Evolutionary conservation across 1,140 invertebrate species (phyloP), one percentile per base, ranked within the genome.

Genomic region (Sinella curviseta): DNA sequence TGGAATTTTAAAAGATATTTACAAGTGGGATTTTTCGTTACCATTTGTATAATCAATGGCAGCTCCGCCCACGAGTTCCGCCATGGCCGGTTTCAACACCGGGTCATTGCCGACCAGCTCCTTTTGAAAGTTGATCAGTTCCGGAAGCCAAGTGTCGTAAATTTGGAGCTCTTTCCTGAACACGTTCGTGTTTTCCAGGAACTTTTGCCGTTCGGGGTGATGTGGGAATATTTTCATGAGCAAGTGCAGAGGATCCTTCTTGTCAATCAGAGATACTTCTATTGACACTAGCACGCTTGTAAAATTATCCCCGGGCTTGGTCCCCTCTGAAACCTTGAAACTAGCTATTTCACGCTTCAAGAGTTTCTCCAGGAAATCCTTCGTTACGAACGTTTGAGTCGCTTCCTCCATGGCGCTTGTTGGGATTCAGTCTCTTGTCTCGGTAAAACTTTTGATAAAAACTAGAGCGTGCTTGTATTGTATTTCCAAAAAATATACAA

Each of bases 101-200:
- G 8, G 8, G 8, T 48, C n/a, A n/a, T n/a, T n/a, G n/a, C n/a
- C 39, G 8, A 20, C 8, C 8, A 74, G n/a, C 35, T 81, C 79
- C 12, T 60, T 74, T 39, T 78, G 80, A 31, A 74, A 33, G 4
- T 28, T 24, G 1, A 80, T 76, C 24, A 76, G 36, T 28, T 75
- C 54, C 70, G 80, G 35, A 16, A 81, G 17, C 55, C 30, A 78
- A 30, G 57, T 35, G n/a, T 73, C 55, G 34, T 81, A 81, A 1
- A 81, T 57, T 1, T 35, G 17, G 16, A 65, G 54, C 35, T 81
- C 80, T 60, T 81, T 81, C 30, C n/a, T 1, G 36, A 81, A 81
- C 24, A 78, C 33, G 35, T 81, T 81, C 1, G 77, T 78, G 14
- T 67, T 34, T 17, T 76, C 33, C 20, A 81, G 54, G 4, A 81